Evolutionary conservation across 2,113 vertebrate genomes (phyloP).

Genomic region (Sinosuthora webbiana): DNA sequence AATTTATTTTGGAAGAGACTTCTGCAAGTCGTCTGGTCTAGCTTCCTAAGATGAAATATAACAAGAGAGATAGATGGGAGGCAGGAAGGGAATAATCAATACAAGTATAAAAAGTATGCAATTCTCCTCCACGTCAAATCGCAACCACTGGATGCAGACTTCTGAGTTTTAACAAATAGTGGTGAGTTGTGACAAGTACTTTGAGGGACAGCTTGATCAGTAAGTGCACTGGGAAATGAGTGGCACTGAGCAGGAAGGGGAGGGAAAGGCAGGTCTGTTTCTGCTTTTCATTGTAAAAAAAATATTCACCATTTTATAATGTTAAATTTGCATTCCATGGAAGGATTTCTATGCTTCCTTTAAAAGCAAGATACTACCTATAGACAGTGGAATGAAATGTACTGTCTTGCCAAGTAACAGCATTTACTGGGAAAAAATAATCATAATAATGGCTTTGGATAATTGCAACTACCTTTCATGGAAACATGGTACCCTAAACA

Average conservation of each 20-base stretch:
- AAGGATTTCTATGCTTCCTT: neutral
- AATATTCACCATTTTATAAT: neutral
- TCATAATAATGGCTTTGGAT: neutral
- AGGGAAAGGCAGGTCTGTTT: neutral
- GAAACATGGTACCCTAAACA: neutral
- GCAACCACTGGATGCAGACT: neutral
- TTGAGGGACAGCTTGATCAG: neutral
- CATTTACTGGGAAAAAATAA: neutral
- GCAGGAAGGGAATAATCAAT: neutral
- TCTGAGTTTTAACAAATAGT: neutral
- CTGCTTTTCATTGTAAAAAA: neutral
- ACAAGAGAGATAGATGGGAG: neutral
- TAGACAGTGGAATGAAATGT: neutral
- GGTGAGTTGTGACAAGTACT: neutral
- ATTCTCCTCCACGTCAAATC: neutral
- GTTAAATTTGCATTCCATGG: neutral
- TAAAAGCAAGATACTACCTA: neutral
- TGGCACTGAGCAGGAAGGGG: neutral
- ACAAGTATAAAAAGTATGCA: neutral
- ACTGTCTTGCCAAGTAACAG: neutral
- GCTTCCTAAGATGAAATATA: neutral
- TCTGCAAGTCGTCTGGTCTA: neutral
- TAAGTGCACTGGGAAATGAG: neutral
- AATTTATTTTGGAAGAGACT: neutral
- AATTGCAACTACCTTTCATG: neutral